phyloP scores from a whole-genome alignment of 2,888 invertebrate species.

The Cosmia trapezina region DNA sequence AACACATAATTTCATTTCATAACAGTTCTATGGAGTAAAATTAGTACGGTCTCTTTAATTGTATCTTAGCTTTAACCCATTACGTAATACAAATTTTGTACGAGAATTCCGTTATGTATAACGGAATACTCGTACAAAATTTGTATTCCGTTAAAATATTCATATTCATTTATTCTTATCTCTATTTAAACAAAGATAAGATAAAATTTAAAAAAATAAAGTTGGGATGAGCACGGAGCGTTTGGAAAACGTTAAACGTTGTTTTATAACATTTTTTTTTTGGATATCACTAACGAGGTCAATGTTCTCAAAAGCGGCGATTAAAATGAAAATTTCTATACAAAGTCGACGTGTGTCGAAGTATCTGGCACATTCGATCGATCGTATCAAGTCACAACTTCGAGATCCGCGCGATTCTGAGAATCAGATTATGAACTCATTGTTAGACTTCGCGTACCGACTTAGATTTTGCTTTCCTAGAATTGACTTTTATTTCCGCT shows the following conservation, averaged over 20 bases:
- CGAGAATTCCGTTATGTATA: no score
- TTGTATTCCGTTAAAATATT: no score
- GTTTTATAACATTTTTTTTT: no score
- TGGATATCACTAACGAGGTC: neutral
- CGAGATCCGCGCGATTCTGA: neutral
- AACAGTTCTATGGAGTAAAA: neutral
- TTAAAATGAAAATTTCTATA: neutral
- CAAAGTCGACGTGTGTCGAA: neutral
- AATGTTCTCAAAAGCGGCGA: slow-evolving; percentile 6
- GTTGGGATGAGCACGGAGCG: no score
- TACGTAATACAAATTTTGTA: no score
- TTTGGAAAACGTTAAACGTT: neutral
- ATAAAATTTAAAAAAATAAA: neutral
- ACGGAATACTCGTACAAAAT: no score
- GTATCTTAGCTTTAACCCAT: no score
- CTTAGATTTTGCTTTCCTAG: neutral
- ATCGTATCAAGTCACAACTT: neutral
- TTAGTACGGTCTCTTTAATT: no score
- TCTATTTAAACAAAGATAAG: no score
- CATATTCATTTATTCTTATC: no score
- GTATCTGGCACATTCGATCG: slow-evolving; percentile 6
- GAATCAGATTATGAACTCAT: slow-evolving; percentile 5
- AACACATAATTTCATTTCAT: neutral
- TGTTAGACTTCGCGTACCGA: neutral
- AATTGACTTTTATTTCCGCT: neutral